A percentile compares a stretch with the other conserved stretches of the same genome.
phyloP scores from a whole-genome alignment of 2,113 vertebrate species.

The Leuciscus idus region DNA sequence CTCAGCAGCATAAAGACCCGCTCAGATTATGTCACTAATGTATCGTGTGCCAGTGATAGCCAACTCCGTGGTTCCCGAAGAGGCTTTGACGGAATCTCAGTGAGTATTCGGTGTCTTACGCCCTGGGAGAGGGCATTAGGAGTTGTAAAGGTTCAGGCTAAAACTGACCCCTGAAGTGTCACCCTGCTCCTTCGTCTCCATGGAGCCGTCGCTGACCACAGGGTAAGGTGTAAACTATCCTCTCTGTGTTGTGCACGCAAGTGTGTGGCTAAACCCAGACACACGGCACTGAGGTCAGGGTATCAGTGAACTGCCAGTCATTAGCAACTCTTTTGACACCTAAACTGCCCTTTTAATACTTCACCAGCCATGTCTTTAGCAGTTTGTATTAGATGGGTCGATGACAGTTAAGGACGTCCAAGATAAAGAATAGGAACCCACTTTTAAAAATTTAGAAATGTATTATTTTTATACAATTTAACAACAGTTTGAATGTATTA shows the following conservation, averaged over 20 bases:
- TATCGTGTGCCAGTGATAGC: constrained; percentile 17
- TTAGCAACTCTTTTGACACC: constrained; percentile 42
- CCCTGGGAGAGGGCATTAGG: constrained; percentile 24
- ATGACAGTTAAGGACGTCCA: neutral
- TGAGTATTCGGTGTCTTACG: constrained; percentile 39
- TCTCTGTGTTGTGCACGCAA: constrained; percentile 35
- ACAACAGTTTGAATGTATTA: too few species aligned
- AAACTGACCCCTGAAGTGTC: constrained; percentile 37
- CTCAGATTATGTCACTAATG: constrained; percentile 50
- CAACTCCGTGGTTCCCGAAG: constrained; percentile 19
- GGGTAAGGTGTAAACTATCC: constrained; percentile 50
- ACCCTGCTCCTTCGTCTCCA: constrained; percentile 43
- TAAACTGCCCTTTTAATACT: constrained; percentile 33
- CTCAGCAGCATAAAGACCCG: constrained; percentile 36
- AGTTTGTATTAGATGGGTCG: constrained; percentile 1
- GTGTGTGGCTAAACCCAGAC: constrained; percentile 36
- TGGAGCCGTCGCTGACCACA: constrained; percentile 43
- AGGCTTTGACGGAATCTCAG: constrained; percentile 24
- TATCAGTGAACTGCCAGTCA: constrained; percentile 43
- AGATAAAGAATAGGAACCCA: neutral
- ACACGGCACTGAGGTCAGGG: constrained; percentile 10
- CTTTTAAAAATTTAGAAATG: neutral
- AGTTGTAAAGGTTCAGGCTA: constrained; percentile 19
- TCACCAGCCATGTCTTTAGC: constrained; percentile 19
- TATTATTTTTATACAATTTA: neutral